A percentile compares a stretch with the other conserved stretches of the same genome.
These are phyloP conservation scores for Stratiomys singularior DNA, from an alignment of 2,888 invertebrate species.

Conservation along the genomic window DNA sequence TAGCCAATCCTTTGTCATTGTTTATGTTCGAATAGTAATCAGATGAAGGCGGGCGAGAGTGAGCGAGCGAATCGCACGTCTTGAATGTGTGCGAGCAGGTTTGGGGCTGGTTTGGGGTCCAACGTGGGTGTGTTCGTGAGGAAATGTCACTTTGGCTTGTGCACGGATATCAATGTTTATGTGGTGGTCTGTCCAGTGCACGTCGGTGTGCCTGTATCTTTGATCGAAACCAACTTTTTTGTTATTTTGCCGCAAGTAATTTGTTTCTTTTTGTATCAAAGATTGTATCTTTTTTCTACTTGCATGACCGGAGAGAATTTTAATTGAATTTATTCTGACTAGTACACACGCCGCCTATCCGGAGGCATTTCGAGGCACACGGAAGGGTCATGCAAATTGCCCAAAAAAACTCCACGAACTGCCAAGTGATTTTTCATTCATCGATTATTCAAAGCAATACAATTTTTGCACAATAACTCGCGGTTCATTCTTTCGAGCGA, in stretches of 20 bases:
- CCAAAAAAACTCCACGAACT: neutral
- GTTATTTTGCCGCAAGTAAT: constrained; percentile 41
- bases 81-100: neutral
- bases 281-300: constrained; percentile 15
- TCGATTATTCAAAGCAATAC: constrained; percentile 27
- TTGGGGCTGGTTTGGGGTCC: constrained; percentile 28
- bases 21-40: constrained; percentile 49
- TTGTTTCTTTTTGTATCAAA: constrained; percentile 18
- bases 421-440: neutral
- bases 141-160: constrained; percentile 40
- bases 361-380: neutral
- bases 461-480: neutral
- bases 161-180: neutral
- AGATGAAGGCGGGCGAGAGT: constrained; percentile 16
- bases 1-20: constrained; percentile 51
- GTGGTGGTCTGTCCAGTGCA: neutral
- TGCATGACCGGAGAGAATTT: constrained; percentile 31
- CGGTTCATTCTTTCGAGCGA: neutral
- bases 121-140: constrained; percentile 27
- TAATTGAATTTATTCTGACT: constrained; percentile 31
- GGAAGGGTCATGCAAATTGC: neutral
- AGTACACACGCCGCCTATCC: neutral
- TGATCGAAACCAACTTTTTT: constrained; percentile 22
- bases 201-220: constrained; percentile 27
- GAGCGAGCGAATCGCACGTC: neutral